Evolutionary conservation across 1,140 invertebrate species (phyloP).

Genomic region (Holotrichia oblita): DNA sequence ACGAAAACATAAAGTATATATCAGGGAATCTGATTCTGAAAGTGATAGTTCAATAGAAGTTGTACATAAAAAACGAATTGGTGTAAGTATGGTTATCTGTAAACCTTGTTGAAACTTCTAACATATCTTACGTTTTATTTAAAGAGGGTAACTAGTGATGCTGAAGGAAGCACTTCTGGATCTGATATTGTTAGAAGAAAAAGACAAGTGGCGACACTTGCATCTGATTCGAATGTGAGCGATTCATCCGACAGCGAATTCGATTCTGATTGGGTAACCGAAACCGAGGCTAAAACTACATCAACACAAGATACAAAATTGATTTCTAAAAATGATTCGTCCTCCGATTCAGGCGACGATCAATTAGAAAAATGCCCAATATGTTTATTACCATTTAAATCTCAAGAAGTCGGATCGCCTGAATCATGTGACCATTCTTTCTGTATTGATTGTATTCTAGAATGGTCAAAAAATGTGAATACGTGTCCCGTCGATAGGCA

Average conservation of each 20-base stretch:
- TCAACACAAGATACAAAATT: neutral
- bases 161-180: conserved; percentile 45
- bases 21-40: conserved; percentile 49
- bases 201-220: neutral
- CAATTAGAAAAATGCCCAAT: conserved; percentile 86
- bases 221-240: neutral
- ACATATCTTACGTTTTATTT: conserved; percentile 43
- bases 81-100: conserved; percentile 48
- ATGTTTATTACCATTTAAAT: conserved; percentile 75
- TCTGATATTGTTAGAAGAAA: conserved; percentile 43
- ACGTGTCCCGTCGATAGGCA: conserved; percentile 94
- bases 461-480: conserved; percentile 94
- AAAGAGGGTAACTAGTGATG: conserved; percentile 50
- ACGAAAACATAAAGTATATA: conserved; percentile 34
- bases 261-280: conserved; percentile 9
- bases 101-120: conserved; percentile 5
- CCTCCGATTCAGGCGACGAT: conserved; percentile 73
- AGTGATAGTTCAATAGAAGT: conserved; percentile 48
- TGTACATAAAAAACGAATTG: conserved; percentile 49
- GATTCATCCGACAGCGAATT: conserved; percentile 12
- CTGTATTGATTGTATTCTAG: conserved; percentile 87
- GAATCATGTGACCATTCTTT: conserved; percentile 89
- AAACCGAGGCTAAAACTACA: neutral
- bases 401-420: conserved; percentile 85
- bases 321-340: neutral